Evolutionary conservation across 1,140 invertebrate genomes (phyloP).

Genomic region (Mercenaria mercenaria): DNA sequence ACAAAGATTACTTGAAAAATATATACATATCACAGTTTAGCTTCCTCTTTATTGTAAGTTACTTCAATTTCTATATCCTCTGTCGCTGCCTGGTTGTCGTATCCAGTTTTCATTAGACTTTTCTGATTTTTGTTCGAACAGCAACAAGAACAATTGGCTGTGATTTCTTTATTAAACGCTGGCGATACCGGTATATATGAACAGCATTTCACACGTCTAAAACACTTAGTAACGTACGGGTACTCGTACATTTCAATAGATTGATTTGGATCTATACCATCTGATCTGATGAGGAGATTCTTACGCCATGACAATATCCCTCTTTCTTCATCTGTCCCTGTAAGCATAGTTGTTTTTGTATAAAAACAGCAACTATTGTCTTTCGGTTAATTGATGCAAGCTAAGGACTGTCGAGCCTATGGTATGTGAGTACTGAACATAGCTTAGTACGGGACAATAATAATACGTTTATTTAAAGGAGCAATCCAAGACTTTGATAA

Average conservation of each 20-base stretch:
- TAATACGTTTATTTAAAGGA: too few species aligned
- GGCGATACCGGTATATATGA: conserved; percentile 69
- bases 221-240: conserved; percentile 61
- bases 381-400: neutral
- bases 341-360: neutral
- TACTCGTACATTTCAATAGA: conserved; percentile 55
- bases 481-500: too few species aligned
- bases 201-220: conserved; percentile 56
- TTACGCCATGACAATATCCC: conserved; percentile 69
- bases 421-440: neutral
- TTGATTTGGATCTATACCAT: neutral
- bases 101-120: neutral
- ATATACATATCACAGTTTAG: neutral
- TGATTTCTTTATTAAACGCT: conserved; percentile 67
- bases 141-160: conserved; percentile 48
- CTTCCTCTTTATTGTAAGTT: neutral
- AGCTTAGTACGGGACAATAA: neutral
- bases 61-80: neutral
- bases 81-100: conserved; percentile 13
- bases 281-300: conserved; percentile 2
- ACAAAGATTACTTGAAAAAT: too few species aligned
- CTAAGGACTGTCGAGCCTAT: neutral
- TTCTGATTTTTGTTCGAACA: conserved; percentile 35
- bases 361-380: neutral
- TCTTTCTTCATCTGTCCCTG: conserved; percentile 63